Conservation (phyloP, 2,113 vertebrate genomes). For the Brachyhypopomus gauderio region DNA sequence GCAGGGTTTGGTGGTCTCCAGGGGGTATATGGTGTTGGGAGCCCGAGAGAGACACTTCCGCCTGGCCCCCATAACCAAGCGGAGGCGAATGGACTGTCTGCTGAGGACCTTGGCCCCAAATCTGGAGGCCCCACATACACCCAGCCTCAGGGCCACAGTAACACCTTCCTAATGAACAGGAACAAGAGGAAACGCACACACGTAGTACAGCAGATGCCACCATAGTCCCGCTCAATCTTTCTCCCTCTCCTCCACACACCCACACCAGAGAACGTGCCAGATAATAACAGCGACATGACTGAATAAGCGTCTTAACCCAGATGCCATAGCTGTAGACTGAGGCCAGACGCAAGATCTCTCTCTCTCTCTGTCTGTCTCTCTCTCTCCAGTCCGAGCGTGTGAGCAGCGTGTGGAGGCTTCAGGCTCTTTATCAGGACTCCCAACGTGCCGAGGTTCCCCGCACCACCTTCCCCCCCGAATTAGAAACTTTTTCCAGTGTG, state of each 20-base stretch:
- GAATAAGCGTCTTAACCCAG: neutral
- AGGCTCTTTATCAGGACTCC: constrained; percentile 39
- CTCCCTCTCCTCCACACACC: neutral
- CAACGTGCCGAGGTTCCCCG: constrained; percentile 29
- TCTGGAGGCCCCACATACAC: constrained; percentile 34
- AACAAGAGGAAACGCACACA: neutral
- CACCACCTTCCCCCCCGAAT: constrained; percentile 30
- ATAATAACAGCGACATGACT: neutral
- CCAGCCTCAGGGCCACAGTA: constrained; percentile 35
- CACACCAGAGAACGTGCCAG: neutral
- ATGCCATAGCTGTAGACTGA: neutral
- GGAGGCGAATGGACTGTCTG: constrained; percentile 40
- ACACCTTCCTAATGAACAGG: constrained; percentile 48
- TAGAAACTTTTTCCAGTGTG: constrained; percentile 47
- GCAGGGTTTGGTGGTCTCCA: constrained; percentile 52
- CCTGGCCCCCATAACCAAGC: constrained; percentile 35
- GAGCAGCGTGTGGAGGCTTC: neutral
- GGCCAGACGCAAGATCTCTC: neutral
- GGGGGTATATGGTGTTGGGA: constrained; percentile 54
- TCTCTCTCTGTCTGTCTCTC: no score
- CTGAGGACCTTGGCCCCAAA: constrained; percentile 34
- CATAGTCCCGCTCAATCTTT: no score
- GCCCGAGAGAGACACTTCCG: constrained; percentile 43
- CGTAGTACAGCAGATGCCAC: no score
- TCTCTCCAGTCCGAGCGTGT: neutral